Evolutionary conservation across 92 coral and sea anemone genomes (phyloP), one percentile per base, ranked within the genome.

Genomic region (Porites rus): DNA sequence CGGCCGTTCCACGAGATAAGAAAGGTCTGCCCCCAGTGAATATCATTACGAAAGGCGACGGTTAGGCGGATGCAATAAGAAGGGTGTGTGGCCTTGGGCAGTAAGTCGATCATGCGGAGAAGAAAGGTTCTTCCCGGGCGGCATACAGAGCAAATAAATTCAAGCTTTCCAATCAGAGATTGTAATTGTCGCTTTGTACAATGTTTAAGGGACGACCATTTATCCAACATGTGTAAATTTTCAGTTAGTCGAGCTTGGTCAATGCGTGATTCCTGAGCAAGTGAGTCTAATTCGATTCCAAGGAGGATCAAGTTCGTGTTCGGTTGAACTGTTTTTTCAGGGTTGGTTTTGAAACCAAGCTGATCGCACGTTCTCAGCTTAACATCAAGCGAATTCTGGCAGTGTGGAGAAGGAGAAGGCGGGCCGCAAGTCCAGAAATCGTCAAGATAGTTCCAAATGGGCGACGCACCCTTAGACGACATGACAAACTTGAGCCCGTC

Each of bases 401-500:
- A 88, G 1, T 7, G 63, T 1, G 70, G 16, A n/a, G 62, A 16
- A 7, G 91, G 87, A 17, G 74, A 14, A 10, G 77, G 83, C 51
- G 91, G 75, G 12, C 84, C 92, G 53, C 92, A 88, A 0, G 88
- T 65, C 84, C 88, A 88, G 20, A 82, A 88, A 63, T 88, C 91
- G 46, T 87, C 86, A 0, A 80, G 17, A n/a, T 80, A 87, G 28
- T 80, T 51, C 73, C 91, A 82, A 0, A 76, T 74, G 8, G 78
- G 78, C 1, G 28, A n/a, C 28, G 50, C 72, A 9, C 82, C 87
- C 6, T 70, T 10, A 10, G 74, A 52, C 1, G 8, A 52, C 91
- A 88, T 88, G 18, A 54, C 56, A 18, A 24, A 74, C 7, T 70
- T 60, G 0, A 88, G 59, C 22, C 68, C 38, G 18, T 88, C 87